Percentiles rank a stretch among this genome's conserved stretches.
These are phyloP conservation scores for Stegophylla sp. DNA, from an alignment of 2,888 invertebrate species.

Conservation along the genomic window DNA sequence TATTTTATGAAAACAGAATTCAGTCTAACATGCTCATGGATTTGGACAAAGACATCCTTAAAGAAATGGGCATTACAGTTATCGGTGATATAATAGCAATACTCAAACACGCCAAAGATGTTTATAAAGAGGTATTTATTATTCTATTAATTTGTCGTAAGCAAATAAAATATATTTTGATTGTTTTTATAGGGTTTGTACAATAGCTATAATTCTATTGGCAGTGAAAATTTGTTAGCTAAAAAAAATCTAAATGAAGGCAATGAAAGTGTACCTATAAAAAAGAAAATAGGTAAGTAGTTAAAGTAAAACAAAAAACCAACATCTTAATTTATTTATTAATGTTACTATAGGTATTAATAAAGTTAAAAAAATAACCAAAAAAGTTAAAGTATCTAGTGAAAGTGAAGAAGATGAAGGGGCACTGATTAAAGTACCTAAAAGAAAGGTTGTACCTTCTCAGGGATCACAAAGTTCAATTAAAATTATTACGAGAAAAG, in stretches of 20 bases:
- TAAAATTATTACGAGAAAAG: constrained; percentile 44
- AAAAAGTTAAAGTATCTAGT: constrained; percentile 50
- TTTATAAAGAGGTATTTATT: constrained; percentile 66
- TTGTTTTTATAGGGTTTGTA: constrained; percentile 38
- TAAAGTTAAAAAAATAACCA: constrained; percentile 46
- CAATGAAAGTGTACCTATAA: constrained; percentile 58
- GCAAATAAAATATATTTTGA: neutral
- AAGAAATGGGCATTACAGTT: constrained; percentile 83
- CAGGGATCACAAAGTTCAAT: constrained; percentile 12
- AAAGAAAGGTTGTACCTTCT: constrained; percentile 20
- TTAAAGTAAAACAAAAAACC: neutral
- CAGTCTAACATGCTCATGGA: constrained; percentile 85
- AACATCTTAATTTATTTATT: neutral
- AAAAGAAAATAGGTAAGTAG: constrained; percentile 39
- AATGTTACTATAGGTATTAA: constrained; percentile 25
- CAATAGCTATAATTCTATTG: constrained; percentile 7
- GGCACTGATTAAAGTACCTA: neutral
- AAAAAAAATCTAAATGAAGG: constrained; percentile 48
- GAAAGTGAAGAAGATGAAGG: constrained; percentile 52
- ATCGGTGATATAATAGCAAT: constrained; percentile 74
- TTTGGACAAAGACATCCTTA: constrained; percentile 83
- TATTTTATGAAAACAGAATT: constrained; percentile 86
- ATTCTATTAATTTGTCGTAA: neutral
- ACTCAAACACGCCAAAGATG: constrained; percentile 71
- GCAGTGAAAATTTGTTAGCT: constrained; percentile 22